Base-by-base conservation (phyloP, 2,888 invertebrate species). In the Schrankia costaestrigalis region DNA sequence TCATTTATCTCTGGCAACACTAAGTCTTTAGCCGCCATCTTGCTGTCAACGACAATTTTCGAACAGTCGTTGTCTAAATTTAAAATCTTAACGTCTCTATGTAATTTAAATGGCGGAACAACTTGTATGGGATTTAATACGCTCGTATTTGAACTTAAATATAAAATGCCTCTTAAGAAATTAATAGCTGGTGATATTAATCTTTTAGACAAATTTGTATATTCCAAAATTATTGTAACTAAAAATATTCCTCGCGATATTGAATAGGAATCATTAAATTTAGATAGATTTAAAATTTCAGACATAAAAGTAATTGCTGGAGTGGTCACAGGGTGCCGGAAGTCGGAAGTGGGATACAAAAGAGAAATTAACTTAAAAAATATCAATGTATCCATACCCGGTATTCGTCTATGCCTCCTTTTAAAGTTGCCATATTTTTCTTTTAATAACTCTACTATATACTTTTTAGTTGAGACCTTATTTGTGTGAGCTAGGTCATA, bases 291-390 rank as follows among this genome's bases (percentile, higher is more conserved):
- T 55, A 96, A 74, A 62, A 97, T 93, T 72, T 96, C 93, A 21
- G 93, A 91, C 80, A 97, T 94, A 56, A 97, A 95, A 45, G 95
- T 86, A 53, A 95, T 86, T 54, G 89, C 87, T n/a, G 97, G 97
- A 8, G 95, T 95, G n/a, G 94, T 93, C 2, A 98, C 91, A 0
- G 93, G 93, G 89, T 98, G 98, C 22, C 93, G 89, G 70, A 94
- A 96, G 79, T 98, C 98, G 0, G 97, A 97, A 0, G 97, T 93
- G 0, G 97, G 94, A 78, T 95, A 98, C 32, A 98, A 70, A 24
- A 94, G 76, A 4, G 94, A 92, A 2, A 96, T 90, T 46, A 96
- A 65, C 81, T 97, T 97, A 41, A 98, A 92, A 64, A 95, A 92
- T 46, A 97, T 81, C 21, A 97, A 71, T 62, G 92, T 92, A 53